Evolutionary conservation across 2,888 invertebrate species (phyloP).

Genomic region (Melangyna quadrimaculata): DNA sequence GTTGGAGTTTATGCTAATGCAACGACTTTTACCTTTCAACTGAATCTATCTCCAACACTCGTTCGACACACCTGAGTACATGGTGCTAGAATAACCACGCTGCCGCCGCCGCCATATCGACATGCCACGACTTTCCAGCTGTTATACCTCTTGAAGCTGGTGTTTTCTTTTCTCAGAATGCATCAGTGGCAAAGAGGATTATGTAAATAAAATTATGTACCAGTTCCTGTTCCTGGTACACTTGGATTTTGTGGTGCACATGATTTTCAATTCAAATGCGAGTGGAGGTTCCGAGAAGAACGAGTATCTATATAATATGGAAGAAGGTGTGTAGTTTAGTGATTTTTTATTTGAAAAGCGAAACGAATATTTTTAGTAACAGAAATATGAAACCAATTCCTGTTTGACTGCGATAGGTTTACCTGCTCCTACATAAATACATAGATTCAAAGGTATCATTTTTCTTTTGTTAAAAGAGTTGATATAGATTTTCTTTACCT

Average conservation of each 20-base stretch:
- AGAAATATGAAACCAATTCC: conserved; percentile 57
- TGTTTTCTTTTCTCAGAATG: conserved; percentile 70
- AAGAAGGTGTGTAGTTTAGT: not conserved
- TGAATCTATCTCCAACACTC: conserved; percentile 66
- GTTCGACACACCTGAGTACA: conserved; percentile 67
- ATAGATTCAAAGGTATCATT: not conserved
- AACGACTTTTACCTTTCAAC: conserved; percentile 71
- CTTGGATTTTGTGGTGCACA: conserved; percentile 60
- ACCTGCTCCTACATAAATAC: no score
- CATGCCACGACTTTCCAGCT: conserved; percentile 57
- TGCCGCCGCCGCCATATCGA: no score
- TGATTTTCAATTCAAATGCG: conserved; percentile 70
- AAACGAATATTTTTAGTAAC: conserved; percentile 33
- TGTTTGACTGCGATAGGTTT: conserved; percentile 39
- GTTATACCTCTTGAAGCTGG: conserved; percentile 47
- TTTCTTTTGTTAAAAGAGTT: not conserved
- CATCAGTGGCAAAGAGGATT: conserved; percentile 69
- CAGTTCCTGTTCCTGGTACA: conserved; percentile 63
- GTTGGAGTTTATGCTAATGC: conserved; percentile 69
- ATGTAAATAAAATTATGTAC: conserved; percentile 72
- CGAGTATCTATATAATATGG: not conserved
- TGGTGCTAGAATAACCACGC: conserved; percentile 54
- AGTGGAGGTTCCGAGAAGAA: conserved; percentile 26
- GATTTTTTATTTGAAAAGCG: conserved; percentile 1
- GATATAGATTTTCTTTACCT: not conserved